Conservation (phyloP, 2,797 vertebrate genomes). For the Todus mexicanus region DNA sequence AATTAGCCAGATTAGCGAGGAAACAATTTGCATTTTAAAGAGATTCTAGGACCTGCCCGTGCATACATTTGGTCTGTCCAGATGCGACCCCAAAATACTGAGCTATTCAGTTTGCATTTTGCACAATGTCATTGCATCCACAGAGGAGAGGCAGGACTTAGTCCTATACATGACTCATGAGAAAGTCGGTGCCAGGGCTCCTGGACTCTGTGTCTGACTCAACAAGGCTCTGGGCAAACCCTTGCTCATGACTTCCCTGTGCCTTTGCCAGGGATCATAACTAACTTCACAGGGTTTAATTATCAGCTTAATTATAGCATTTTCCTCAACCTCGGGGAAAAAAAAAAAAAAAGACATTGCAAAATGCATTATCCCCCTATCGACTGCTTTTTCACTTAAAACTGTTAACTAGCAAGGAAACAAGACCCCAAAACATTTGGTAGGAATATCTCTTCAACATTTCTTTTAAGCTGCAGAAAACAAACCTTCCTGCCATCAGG, state of each 20-base stretch:
- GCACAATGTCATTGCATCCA: background rate
- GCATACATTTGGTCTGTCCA: background rate
- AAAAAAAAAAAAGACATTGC: background rate
- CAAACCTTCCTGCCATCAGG: background rate
- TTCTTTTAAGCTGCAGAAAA: background rate
- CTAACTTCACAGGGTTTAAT: conserved; percentile 1
- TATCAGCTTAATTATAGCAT: background rate
- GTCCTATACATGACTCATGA: background rate
- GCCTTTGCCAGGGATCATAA: background rate
- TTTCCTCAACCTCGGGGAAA: background rate
- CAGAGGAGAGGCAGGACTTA: background rate
- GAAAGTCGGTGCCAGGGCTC: background rate
- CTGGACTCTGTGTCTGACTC: background rate
- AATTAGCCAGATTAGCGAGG: conserved; percentile 21
- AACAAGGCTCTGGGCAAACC: background rate
- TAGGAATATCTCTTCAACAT: background rate
- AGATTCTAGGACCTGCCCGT: background rate
- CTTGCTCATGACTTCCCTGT: background rate
- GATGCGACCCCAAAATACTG: background rate
- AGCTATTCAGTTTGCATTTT: rapidly evolving
- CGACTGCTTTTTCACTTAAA: conserved; percentile 48
- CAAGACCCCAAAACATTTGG: background rate
- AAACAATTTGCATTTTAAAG: conserved; percentile 31
- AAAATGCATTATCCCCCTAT: background rate
- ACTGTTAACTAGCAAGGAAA: background rate